Conservation (phyloP, 2,113 vertebrate genomes). For the Macquaria australasica region DNA sequence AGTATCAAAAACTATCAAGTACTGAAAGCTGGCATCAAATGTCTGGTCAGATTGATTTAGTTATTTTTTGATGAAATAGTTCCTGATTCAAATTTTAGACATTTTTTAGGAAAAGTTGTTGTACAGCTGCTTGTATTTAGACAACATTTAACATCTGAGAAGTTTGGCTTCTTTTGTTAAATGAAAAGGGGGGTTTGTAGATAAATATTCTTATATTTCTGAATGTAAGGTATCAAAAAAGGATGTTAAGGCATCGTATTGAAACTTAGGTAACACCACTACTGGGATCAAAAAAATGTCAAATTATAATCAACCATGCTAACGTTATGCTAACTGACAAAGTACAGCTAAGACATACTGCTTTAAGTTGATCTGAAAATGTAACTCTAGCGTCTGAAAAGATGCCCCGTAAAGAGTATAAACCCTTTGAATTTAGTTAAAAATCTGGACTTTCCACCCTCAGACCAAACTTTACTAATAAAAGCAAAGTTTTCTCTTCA, state of each 20-base stretch:
- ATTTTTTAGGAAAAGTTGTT: neutral
- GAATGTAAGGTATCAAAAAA: neutral
- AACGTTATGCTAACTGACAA: too few relatives aligned
- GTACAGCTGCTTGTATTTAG: neutral
- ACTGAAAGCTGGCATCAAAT: neutral
- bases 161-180: neutral
- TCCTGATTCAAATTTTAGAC: neutral
- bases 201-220: neutral
- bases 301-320: neutral
- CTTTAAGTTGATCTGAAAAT: too few relatives aligned
- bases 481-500: too few relatives aligned
- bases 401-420: neutral
- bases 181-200: neutral
- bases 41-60: neutral
- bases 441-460: neutral
- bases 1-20: neutral
- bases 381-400: too few relatives aligned
- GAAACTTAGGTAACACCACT: neutral
- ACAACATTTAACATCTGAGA: neutral
- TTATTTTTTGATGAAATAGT: neutral
- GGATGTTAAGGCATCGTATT: neutral
- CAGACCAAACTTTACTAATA: neutral
- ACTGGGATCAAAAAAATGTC: neutral
- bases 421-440: neutral
- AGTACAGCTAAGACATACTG: too few relatives aligned